Evolutionary conservation across 2,797 vertebrate species (phyloP).

Genomic region (Glossophaga mutica): DNA sequence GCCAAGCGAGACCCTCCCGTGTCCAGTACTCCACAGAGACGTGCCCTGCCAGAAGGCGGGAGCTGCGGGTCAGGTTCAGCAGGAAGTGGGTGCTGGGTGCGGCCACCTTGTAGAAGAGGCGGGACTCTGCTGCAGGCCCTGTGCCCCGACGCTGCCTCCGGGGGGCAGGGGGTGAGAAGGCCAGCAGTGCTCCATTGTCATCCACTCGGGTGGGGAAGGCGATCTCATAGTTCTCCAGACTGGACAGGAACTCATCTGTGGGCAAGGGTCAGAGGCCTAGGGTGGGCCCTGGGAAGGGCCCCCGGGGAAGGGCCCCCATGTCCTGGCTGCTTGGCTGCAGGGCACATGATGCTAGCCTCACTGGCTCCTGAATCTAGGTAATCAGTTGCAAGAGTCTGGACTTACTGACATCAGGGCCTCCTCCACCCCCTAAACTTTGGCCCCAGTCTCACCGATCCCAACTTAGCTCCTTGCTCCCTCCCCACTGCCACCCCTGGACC

Average conservation of each 20-base stretch:
- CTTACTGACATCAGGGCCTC: neutral
- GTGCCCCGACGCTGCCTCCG: slow-evolving; percentile 84
- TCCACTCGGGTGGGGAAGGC: slow-evolving; percentile 93
- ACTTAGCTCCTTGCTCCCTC: neutral
- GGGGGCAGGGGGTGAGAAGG: slow-evolving; percentile 80
- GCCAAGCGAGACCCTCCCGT: slow-evolving; percentile 92
- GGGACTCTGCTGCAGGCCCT: slow-evolving; percentile 84
- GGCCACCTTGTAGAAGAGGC: slow-evolving; percentile 96
- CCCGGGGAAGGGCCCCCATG: neutral
- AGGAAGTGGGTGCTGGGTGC: slow-evolving; percentile 91
- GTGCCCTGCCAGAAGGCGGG: slow-evolving; percentile 90
- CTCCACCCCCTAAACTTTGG: neutral
- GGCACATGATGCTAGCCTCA: neutral
- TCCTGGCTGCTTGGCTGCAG: neutral
- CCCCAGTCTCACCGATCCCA: neutral
- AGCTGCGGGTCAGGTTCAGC: slow-evolving; percentile 95
- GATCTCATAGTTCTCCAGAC: slow-evolving; percentile 95
- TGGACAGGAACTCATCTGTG: slow-evolving; percentile 94
- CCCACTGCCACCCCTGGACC: accelerated
- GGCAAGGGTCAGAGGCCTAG: neutral
- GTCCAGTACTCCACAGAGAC: slow-evolving; percentile 99
- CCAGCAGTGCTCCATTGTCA: slow-evolving; percentile 88
- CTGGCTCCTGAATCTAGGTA: neutral
- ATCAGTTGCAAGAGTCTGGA: neutral
- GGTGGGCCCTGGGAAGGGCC: neutral